Percentiles rank a stretch among this genome's conserved stretches.
phyloP scores from a whole-genome alignment of 2,113 vertebrate species.

The Ictidomys tridecemlineatus region DNA sequence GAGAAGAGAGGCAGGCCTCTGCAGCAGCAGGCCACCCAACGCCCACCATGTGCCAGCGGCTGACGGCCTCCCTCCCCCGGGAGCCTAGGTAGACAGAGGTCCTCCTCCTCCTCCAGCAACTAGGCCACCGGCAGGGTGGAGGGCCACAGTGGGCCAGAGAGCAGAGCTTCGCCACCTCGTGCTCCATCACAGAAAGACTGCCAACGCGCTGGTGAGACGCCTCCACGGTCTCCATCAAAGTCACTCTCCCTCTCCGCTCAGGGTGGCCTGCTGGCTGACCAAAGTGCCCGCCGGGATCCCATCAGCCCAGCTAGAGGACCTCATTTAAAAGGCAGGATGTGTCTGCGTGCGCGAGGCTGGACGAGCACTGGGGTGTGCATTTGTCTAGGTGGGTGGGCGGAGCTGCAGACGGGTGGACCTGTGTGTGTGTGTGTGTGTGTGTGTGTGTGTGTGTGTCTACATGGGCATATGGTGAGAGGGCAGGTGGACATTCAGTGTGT shows the following conservation, averaged over 20 bases:
- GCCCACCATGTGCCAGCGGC: rapidly evolving
- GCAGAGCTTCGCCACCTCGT: neutral
- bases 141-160: neutral
- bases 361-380: too few species aligned
- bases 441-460: too few species aligned
- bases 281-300: rapidly evolving
- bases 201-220: too few species aligned
- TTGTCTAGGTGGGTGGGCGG: too few species aligned
- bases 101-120: neutral
- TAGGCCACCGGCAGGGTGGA: neutral
- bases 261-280: neutral
- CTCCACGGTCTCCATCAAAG: rapidly evolving
- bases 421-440: too few species aligned
- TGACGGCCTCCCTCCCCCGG: rapidly evolving
- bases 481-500: neutral
- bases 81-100: neutral
- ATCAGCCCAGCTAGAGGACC: neutral
- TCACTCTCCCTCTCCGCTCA: neutral
- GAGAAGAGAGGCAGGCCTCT: neutral
- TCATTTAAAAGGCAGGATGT: neutral
- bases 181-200: too few species aligned
- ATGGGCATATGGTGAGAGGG: too few species aligned
- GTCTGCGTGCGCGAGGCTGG: rapidly evolving
- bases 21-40: too few species aligned
- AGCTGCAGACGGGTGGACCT: too few species aligned